Base-by-base conservation (phyloP, 2,113 vertebrate genomes). In the Trachemys scripta region DNA sequence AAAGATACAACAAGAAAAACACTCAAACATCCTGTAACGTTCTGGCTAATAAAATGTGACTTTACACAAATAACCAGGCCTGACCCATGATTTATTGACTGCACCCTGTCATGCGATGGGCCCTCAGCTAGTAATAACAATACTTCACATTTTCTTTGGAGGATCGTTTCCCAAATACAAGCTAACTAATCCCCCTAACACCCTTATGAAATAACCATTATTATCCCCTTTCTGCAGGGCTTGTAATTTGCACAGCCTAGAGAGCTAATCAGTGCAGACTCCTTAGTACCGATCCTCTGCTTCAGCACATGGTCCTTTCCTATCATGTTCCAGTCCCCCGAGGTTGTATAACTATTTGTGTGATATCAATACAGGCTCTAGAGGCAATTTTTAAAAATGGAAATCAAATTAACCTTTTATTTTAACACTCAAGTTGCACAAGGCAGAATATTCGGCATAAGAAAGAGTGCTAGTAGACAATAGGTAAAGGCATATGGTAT, bases 21-120 rank as follows among this genome's bases (percentile, higher is more conserved):
- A 7, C 9, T 65, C 80, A 59, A 92, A 78, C 75, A 95, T 90
- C 47, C 1, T 89, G 80, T 90, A 86, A 78, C 0, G 0, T 53
- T 89, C 90, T 94, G 86, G 89, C 90, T 96, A 95, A 94, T 97
- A 96, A 96, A 95, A 97, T 94, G 90, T 96, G 96, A 80, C 54
- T 95, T 96, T 95, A 94, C 84, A 90, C 96, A 95, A 96, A 92
- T 95, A 94, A 92, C 93, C 95, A 93, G 87, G 92, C 92, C 90
- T 93, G 97, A 90, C 93, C 94, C 81, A 65, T 89, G 89, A 96
- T 97, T 96, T 92, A 92, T 96, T 79, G 96, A 96, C 92, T 96
- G 90, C 91, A 27, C 94, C 94, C 94, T 93, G 89, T 88, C 94
- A 82, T 80, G 79, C 1, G 93, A 88, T 93, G 94, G 92, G 65